Evolutionary conservation across 1,140 invertebrate genomes (phyloP), one percentile per base, ranked within the genome.

Genomic region (Battus philenor): DNA sequence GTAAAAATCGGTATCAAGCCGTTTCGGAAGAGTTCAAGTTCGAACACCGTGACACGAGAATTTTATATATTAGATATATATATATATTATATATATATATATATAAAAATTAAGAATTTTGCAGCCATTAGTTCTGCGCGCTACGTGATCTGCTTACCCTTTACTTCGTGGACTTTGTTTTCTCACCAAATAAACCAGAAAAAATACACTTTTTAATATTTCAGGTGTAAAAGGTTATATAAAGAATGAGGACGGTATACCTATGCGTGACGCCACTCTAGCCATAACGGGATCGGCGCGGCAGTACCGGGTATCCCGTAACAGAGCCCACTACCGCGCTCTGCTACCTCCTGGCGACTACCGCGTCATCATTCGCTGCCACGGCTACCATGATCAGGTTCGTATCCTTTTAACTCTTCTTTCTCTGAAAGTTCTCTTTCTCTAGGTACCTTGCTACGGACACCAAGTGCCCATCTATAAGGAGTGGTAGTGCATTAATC

Each of bases 181-280:
- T n/a, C n/a, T n/a, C n/a, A n/a, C n/a, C n/a, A n/a, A n/a, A n/a
- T n/a, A n/a, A n/a, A n/a, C n/a, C n/a, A n/a, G n/a, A n/a, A n/a
- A n/a, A n/a, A n/a, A n/a, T n/a, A n/a, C n/a, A n/a, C n/a, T n/a
- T n/a, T n/a, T n/a, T n/a, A n/a, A n/a, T n/a, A n/a, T n/a, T n/a
- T 20, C 75, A 85, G 95, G 96, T 41, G 84, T 97, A 1, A 87
- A 90, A 26, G 94, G 94, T 0, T 87, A 89, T 55, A 87, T 98
- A 2, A 87, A 85, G 24, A 91, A 96, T 64, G 78, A 83, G 5
- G 59, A 88, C 18, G 88, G 89, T 1, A 70, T 86, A 12, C 90
- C 92, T 8, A 82, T 98, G 59, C 76, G 90, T 4, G 89, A 93
- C 41, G 94, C 95, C 1, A 89, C 86, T 0, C 82, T 98, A 0